phyloP scores from a whole-genome alignment of 2,888 invertebrate genomes.

The Ochlodes sylvanus region DNA sequence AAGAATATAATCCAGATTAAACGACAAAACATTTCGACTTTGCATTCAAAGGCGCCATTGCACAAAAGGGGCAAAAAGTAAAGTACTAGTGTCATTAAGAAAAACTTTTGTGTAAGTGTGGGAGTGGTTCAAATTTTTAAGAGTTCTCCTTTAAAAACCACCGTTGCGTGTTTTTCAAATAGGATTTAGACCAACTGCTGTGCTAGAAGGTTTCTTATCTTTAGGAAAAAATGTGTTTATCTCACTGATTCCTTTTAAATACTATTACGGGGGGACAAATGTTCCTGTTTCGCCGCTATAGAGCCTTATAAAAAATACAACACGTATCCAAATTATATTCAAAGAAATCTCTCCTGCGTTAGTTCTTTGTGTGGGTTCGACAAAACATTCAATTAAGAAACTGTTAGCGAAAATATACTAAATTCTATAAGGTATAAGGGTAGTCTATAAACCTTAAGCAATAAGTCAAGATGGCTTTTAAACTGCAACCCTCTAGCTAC shows the following conservation, averaged over 20 bases:
- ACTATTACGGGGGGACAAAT: conserved; percentile 63
- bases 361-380: neutral
- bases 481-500: conserved; percentile 11
- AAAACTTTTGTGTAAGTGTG: conserved; percentile 73
- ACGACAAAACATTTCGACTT: conserved; percentile 60
- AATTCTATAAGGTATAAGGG: neutral
- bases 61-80: conserved; percentile 66
- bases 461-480: neutral
- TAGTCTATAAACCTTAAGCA: conserved; percentile 5
- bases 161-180: conserved; percentile 79
- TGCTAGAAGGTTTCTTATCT: conserved; percentile 72
- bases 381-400: neutral
- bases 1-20: conserved; percentile 57
- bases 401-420: neutral
- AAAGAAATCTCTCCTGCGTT: neutral
- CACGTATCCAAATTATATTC: neutral
- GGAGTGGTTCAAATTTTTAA: conserved; percentile 67
- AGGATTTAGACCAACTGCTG: conserved; percentile 68
- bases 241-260: conserved; percentile 62
- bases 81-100: conserved; percentile 53
- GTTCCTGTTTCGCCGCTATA: conserved; percentile 43
- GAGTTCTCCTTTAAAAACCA: conserved; percentile 72
- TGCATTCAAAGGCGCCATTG: conserved; percentile 59
- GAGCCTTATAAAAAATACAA: neutral
- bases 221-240: conserved; percentile 30